Evolutionary conservation across 2,888 invertebrate species (phyloP).

Genomic region (Neoitamus cyanurus): DNA sequence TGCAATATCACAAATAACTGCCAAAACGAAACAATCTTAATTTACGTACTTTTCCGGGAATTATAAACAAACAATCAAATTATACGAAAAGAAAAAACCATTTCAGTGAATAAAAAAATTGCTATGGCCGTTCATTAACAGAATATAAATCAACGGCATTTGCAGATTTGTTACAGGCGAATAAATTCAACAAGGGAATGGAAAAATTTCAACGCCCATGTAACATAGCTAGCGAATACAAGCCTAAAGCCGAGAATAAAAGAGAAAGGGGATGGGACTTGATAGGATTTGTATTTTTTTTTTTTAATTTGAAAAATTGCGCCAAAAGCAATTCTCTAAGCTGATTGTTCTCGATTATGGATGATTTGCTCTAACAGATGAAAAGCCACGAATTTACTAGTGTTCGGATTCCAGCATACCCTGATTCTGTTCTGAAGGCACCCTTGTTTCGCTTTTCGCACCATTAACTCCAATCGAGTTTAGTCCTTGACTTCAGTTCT

Average conservation of each 20-base stretch:
- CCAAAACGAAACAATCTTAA: too few species aligned
- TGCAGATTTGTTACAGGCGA: conserved; percentile 30
- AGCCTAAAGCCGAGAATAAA: neutral
- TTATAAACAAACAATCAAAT: too few species aligned
- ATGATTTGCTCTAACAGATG: conserved; percentile 36
- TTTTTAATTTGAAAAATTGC: conserved; percentile 37
- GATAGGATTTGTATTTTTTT: too few species aligned
- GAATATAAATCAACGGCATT: conserved; percentile 22
- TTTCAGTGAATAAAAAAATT: too few species aligned
- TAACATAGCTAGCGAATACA: neutral
- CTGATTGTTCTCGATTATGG: conserved; percentile 35
- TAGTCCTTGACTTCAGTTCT: neutral
- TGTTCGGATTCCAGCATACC: neutral
- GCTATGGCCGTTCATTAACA: conserved; percentile 21
- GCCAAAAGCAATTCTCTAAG: conserved; percentile 34
- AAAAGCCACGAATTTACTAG: neutral
- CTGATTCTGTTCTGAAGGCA: neutral
- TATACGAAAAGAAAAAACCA: too few species aligned
- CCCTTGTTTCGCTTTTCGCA: neutral
- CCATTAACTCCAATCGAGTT: conserved; percentile 32
- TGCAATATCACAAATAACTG: too few species aligned
- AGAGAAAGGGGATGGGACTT: neutral
- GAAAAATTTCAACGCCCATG: neutral
- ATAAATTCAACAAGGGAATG: conserved; percentile 29
- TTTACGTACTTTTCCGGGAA: too few species aligned